phyloP scores from a whole-genome alignment of 2,888 invertebrate species.

The Conistra vaccinii region DNA sequence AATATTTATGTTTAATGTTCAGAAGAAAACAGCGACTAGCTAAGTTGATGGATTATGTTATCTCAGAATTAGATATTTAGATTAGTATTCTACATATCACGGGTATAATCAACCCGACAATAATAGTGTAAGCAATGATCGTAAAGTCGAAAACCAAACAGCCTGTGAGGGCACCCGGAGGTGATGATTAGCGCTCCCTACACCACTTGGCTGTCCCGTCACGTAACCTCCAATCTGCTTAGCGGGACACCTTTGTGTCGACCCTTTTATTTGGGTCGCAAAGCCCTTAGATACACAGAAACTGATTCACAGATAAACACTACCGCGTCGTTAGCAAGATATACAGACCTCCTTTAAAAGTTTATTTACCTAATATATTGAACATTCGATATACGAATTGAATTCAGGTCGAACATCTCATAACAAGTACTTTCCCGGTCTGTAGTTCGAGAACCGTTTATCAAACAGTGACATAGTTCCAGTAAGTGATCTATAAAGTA shows the following conservation, averaged over 20 bases:
- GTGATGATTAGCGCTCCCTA: conserved; percentile 79
- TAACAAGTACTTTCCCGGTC: conserved; percentile 14
- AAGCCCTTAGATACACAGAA: conserved; percentile 82
- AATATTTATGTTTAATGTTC: background rate
- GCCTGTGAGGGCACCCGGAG: conserved; percentile 68
- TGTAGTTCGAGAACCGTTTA: conserved; percentile 29
- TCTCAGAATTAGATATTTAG: conserved; percentile 1
- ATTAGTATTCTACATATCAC: conserved; percentile 30
- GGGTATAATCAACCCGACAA: conserved; percentile 25
- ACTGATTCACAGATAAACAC: conserved; percentile 84
- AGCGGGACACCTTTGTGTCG: conserved; percentile 84
- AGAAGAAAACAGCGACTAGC: background rate
- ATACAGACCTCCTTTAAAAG: conserved; percentile 67
- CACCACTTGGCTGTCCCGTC: conserved; percentile 79
- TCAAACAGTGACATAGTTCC: conserved; percentile 50
- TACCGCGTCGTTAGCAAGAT: conserved; percentile 74
- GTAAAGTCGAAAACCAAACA: conserved; percentile 72
- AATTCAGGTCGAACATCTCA: conserved; percentile 41
- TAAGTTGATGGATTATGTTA: background rate
- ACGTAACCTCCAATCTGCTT: conserved; percentile 87
- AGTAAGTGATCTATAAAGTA: conserved; percentile 53
- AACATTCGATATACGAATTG: conserved; percentile 34
- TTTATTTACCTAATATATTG: conserved; percentile 41
- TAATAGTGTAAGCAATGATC: conserved; percentile 48
- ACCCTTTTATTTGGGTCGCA: conserved; percentile 84